Conservation (phyloP, 2,888 invertebrate genomes). For the Gibbula magus region DNA sequence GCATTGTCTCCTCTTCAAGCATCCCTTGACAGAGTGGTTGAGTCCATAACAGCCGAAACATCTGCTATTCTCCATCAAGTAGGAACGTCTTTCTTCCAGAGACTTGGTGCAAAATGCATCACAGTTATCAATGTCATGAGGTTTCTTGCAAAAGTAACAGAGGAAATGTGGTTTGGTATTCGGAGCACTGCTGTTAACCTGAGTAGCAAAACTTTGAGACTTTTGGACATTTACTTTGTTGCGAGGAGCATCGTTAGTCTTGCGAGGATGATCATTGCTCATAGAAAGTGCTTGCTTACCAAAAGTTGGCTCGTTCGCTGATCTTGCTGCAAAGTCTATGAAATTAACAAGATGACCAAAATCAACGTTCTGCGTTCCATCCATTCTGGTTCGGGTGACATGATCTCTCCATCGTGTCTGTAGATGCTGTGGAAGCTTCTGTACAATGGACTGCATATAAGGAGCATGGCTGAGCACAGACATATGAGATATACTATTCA, state of each 20-base stretch:
- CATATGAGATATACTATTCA: not conserved
- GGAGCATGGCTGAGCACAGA: not conserved
- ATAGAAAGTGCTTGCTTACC: not conserved
- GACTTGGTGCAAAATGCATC: too few species aligned
- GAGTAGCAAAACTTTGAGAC: too few species aligned
- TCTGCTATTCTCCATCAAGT: not conserved
- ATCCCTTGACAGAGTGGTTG: not conserved
- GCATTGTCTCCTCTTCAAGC: not conserved
- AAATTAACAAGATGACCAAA: not conserved
- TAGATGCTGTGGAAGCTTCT: too few species aligned
- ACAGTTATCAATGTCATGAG: too few species aligned
- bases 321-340: constrained; percentile 1
- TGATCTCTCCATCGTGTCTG: not conserved
- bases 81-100: not conserved
- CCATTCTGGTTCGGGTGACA: not conserved
- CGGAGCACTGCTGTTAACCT: too few species aligned
- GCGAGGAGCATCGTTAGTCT: too few species aligned
- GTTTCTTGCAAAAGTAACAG: too few species aligned
- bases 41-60: not conserved
- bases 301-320: not conserved
- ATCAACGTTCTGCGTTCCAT: not conserved
- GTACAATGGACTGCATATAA: not conserved
- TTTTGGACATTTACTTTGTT: too few species aligned
- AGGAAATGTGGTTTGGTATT: too few species aligned
- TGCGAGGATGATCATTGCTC: too few species aligned